These are phyloP conservation scores for Linnaemya vulpina DNA, from an alignment of 2,888 invertebrate genomes.

Conservation along the genomic window DNA sequence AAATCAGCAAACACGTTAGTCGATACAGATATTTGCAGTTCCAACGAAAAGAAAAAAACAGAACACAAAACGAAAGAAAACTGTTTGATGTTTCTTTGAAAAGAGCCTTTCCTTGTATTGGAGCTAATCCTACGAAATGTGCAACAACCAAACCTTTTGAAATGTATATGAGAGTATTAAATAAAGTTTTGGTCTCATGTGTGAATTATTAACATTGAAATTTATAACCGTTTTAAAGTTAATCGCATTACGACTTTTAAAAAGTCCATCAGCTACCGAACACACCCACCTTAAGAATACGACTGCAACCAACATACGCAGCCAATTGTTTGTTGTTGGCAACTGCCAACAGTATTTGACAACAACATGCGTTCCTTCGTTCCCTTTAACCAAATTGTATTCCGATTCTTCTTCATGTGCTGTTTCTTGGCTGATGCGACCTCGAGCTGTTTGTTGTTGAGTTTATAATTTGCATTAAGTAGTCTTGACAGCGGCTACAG, in stretches of 20 bases:
- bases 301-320: conserved; percentile 10
- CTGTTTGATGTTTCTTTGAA: conserved; percentile 13
- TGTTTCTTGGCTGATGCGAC: conserved; percentile 24
- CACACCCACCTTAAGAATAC: conserved; percentile 61
- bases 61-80: not conserved
- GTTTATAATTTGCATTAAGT: conserved; percentile 58
- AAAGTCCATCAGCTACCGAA: conserved; percentile 69
- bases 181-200: conserved; percentile 12
- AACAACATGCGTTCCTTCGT: not conserved
- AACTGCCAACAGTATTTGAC: conserved; percentile 24
- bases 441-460: conserved; percentile 59
- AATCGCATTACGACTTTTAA: conserved; percentile 62
- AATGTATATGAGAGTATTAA: not conserved
- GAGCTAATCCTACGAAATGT: not conserved
- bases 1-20: conserved; percentile 31
- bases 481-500: conserved; percentile 64
- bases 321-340: conserved; percentile 10
- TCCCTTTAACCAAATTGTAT: conserved; percentile 1
- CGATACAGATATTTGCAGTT: conserved; percentile 26
- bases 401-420: conserved; percentile 33
- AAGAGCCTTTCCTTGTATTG: conserved; percentile 8
- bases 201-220: conserved; percentile 71
- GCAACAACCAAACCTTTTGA: conserved; percentile 5
- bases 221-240: conserved; percentile 69
- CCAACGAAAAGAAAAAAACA: conserved; percentile 31